phyloP scores from a whole-genome alignment of 2,797 vertebrate genomes.

The Fringilla coelebs region DNA sequence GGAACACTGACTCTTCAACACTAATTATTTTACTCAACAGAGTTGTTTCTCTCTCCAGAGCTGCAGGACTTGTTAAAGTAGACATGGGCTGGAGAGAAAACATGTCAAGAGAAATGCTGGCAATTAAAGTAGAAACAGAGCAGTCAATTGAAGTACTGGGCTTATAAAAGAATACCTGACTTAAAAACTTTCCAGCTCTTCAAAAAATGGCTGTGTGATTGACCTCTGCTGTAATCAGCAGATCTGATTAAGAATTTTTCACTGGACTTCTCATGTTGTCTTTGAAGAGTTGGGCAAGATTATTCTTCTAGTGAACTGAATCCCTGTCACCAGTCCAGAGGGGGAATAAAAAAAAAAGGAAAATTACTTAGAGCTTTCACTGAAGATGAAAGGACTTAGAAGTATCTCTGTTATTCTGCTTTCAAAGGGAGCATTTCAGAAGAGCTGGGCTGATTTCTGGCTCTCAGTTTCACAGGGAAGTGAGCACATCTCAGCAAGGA shows the following conservation, averaged over 20 bases:
- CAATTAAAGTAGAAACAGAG: not conserved
- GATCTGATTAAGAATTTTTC: not conserved
- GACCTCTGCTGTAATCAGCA: not conserved
- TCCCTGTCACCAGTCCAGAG: not conserved
- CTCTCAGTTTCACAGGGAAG: not conserved
- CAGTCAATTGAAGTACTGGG: not conserved
- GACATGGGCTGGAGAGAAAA: not conserved
- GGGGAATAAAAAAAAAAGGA: not conserved
- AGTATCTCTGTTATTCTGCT: not conserved
- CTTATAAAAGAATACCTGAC: not conserved
- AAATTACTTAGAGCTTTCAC: not conserved
- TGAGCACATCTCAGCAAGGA: not conserved
- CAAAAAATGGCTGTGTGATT: not conserved
- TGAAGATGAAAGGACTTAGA: not conserved
- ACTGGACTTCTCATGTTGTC: not conserved
- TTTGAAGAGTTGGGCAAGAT: not conserved
- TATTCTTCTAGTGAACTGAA: not conserved
- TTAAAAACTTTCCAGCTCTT: not conserved
- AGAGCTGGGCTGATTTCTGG: not conserved
- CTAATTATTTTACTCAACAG: not conserved
- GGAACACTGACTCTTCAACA: not conserved
- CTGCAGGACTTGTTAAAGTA: not conserved
- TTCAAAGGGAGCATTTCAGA: not conserved
- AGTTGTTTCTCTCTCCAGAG: not conserved
- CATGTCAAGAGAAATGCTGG: not conserved